These are phyloP conservation scores for Rhabdomys dilectus DNA, from an alignment of 2,113 vertebrate species.

Conservation along the genomic window DNA sequence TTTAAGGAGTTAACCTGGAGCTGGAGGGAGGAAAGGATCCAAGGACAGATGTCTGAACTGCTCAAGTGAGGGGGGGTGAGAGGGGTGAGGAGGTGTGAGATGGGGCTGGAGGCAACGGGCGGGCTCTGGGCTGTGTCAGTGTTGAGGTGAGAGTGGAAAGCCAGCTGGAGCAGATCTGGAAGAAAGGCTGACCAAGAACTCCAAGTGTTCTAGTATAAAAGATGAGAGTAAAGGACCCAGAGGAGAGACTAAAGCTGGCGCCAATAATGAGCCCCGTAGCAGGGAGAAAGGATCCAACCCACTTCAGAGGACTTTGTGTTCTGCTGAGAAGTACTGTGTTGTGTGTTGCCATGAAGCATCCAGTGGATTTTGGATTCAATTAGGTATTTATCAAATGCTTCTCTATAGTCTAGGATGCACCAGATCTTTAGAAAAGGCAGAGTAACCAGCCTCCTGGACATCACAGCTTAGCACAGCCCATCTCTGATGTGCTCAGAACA, in stretches of 20 bases:
- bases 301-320: not conserved
- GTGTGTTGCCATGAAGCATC: not conserved
- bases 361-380: not conserved
- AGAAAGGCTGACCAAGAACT: slow-evolving; percentile 13
- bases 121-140: not conserved
- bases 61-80: too few species aligned
- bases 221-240: not conserved
- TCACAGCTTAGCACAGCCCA: not conserved
- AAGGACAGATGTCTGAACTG: slow-evolving; percentile 17
- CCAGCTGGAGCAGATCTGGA: not conserved
- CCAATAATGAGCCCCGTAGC: not conserved
- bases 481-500: not conserved
- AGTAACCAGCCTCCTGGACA: accelerated
- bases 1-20: slow-evolving; percentile 33
- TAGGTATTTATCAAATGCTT: not conserved
- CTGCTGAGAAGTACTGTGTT: not conserved
- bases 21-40: not conserved
- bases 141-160: not conserved
- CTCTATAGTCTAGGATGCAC: not conserved
- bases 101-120: not conserved
- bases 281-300: not conserved
- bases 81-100: too few species aligned
- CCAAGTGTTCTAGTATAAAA: slow-evolving; percentile 4
- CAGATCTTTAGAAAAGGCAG: not conserved
- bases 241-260: not conserved